A percentile compares a stretch with the other conserved stretches of the same genome.
phyloP scores from a whole-genome alignment of 2,888 invertebrate species.

The Amphipoea lucens region DNA sequence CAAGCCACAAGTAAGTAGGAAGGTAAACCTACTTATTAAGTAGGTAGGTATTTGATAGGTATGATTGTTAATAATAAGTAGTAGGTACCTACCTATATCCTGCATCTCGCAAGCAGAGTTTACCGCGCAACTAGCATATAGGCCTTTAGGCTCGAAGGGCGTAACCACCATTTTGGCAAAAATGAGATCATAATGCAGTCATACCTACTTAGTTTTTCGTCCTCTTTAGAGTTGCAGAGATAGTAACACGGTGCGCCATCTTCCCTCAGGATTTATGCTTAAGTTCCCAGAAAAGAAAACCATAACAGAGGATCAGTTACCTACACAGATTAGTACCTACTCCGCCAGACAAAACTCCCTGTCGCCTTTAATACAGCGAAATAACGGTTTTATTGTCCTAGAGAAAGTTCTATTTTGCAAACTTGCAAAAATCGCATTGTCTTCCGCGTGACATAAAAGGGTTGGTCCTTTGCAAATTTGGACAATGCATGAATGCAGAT shows the following conservation, averaged over 20 bases:
- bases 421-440: conserved; percentile 51
- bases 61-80: neutral
- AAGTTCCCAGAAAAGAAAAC: neutral
- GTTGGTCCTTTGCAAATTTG: conserved; percentile 49
- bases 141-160: too few species aligned
- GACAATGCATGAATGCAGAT: conserved; percentile 45
- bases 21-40: neutral
- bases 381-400: conserved; percentile 59
- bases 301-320: neutral
- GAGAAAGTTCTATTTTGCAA: conserved; percentile 60
- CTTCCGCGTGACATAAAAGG: conserved; percentile 51
- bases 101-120: too few species aligned
- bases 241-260: neutral
- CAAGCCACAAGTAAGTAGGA: neutral
- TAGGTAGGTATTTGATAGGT: too few species aligned
- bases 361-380: conserved; percentile 40
- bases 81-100: too few species aligned
- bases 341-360: conserved; percentile 4
- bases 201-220: too few species aligned
- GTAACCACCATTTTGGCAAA: too few species aligned
- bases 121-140: too few species aligned
- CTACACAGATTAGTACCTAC: neutral
- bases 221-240: too few species aligned
- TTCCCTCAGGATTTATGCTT: neutral
- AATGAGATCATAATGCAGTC: too few species aligned